A percentile compares a stretch with the other conserved stretches of the same genome.
phyloP scores from a whole-genome alignment of 2,113 vertebrate genomes.

The Epinephelus fuscoguttatus region DNA sequence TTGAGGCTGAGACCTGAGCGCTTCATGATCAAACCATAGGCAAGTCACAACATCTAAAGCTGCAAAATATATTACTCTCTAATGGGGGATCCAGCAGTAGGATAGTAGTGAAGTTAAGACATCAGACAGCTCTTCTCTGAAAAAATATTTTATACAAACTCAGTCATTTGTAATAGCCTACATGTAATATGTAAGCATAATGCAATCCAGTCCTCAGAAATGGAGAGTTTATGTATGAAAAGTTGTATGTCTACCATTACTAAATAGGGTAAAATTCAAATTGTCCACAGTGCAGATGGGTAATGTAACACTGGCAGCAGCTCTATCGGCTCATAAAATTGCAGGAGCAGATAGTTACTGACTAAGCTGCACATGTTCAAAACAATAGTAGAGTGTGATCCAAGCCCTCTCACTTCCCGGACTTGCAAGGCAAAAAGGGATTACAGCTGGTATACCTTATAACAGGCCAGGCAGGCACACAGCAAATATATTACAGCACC shows the following conservation, averaged over 20 bases:
- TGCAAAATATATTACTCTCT: background rate
- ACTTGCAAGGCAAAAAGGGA: slow-evolving; percentile 34
- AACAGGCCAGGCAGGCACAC: slow-evolving; percentile 25
- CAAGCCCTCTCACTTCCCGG: slow-evolving; percentile 33
- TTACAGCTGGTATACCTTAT: slow-evolving; percentile 34
- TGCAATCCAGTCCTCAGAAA: background rate
- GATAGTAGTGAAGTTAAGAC: background rate
- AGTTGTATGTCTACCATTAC: background rate
- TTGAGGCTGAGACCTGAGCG: slow-evolving; percentile 38
- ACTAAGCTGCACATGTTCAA: slow-evolving; percentile 32
- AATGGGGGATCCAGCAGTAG: background rate
- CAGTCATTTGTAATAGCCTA: background rate
- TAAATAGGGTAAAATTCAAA: background rate
- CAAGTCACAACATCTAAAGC: slow-evolving; percentile 13
- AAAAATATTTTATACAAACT: background rate
- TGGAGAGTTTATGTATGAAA: background rate
- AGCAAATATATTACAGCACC: slow-evolving; percentile 29
- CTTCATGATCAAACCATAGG: slow-evolving; percentile 46
- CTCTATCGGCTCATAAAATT: slow-evolving; percentile 16
- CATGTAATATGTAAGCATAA: background rate
- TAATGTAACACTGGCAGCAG: background rate
- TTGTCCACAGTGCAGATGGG: background rate
- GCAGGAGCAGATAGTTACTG: background rate
- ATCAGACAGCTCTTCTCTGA: background rate
- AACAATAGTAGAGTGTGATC: slow-evolving; percentile 45